Conservation (phyloP, 2,888 invertebrate species). For the Dioctria rufipes region DNA sequence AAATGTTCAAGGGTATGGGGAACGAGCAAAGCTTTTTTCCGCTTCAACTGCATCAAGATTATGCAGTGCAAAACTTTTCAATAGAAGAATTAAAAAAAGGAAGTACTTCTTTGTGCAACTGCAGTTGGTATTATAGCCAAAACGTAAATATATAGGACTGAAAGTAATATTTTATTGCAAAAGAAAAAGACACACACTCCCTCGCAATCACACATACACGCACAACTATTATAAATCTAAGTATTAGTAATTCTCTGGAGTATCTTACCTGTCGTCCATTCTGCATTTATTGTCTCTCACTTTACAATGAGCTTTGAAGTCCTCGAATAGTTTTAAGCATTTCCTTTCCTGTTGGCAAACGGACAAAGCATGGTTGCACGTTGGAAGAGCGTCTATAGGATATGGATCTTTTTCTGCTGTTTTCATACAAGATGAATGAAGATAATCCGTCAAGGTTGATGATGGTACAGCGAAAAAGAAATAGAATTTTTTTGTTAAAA, state of each 20-base stretch:
- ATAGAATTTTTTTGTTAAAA: neutral
- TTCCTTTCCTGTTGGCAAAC: slow-evolving; percentile 87
- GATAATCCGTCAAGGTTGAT: slow-evolving; percentile 1
- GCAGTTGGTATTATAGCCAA: neutral
- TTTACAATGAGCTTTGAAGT: slow-evolving; percentile 90
- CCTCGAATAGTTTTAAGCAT: slow-evolving; percentile 86
- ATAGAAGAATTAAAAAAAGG: neutral
- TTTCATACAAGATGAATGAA: slow-evolving; percentile 26
- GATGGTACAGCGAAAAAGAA: slow-evolving; percentile 4
- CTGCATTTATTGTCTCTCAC: slow-evolving; percentile 88
- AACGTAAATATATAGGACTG: neutral
- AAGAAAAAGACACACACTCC: neutral
- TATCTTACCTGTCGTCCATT: slow-evolving; percentile 88
- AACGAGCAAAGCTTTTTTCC: slow-evolving; percentile 3
- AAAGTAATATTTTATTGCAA: slow-evolving; percentile 3
- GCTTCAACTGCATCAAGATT: slow-evolving; percentile 20
- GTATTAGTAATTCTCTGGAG: neutral
- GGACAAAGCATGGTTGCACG: slow-evolving; percentile 90
- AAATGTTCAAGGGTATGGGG: neutral
- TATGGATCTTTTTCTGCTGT: slow-evolving; percentile 86
- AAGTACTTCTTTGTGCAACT: slow-evolving; percentile 8
- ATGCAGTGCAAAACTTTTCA: slow-evolving; percentile 20
- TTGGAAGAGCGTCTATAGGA: slow-evolving; percentile 89
- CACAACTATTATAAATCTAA: too few relatives aligned
- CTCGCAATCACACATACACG: too few relatives aligned